Base-by-base conservation (phyloP, 2,888 invertebrate species). In the Dasysyrphus albostriatus region DNA sequence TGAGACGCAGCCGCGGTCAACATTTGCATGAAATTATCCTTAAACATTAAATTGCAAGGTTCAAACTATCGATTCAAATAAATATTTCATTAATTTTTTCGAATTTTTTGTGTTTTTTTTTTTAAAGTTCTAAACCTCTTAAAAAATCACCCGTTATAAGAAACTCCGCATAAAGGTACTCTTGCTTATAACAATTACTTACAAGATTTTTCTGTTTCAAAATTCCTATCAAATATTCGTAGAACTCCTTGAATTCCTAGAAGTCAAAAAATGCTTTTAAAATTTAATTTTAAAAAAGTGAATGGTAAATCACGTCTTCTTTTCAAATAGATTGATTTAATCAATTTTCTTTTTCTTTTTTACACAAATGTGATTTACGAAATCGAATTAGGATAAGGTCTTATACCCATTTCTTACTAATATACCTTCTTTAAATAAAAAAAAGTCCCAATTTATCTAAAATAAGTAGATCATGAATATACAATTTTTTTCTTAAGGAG, bases 261-360 rank as follows among this genome's bases (percentile, higher is more conserved):
- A 32, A 32, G n/a, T n/a, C 42, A 44, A 44, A n/a, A 16, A 47
- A 8, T 5, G 2, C 7, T 16, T 16, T 47, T 4, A 10, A 19
- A 19, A 49, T 59, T 59, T 7, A 10, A 39, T 39, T 24, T 24
- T 4, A 8, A 8, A 24, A 2, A 61, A 61, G 8, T 39, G 12
- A 63, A 63, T 47, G 63, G 29, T 63, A 63, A 63, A 63, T 44
- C 44, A 63, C 63, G 29, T 63, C n/a, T 10, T n/a, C 61, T 44
- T 63, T 63, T 44, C 19, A 63, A 63, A 44, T 44, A 32, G 44
- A 63, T 47, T 32, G 16, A 19, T 29, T 63, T 44, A 63, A 63
- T 63, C 63, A 63, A 63, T 63, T 63, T 44, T 16, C 44, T 44
- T 63, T 56, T 29, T 56, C 24, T n/a, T 34, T 2, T 44, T n/a